Evolutionary conservation across 2,888 invertebrate species (phyloP).

Genomic region (Orthonychiurus folsomi): DNA sequence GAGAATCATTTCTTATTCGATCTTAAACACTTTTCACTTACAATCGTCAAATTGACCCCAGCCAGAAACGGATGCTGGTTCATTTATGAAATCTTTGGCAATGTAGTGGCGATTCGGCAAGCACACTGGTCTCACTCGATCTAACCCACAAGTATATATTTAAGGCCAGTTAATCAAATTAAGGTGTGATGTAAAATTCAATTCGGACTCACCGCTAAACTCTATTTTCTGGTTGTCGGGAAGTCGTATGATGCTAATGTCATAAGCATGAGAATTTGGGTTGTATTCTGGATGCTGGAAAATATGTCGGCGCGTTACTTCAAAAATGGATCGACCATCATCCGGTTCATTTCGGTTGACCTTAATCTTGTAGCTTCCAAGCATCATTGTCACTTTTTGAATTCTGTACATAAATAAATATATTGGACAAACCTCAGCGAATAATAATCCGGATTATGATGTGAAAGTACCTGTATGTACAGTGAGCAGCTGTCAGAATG

Average conservation of each 20-base stretch:
- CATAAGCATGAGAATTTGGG: constrained; percentile 35
- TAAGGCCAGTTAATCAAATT: neutral
- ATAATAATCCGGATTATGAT: neutral
- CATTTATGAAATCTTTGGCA: constrained; percentile 25
- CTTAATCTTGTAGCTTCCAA: constrained; percentile 37
- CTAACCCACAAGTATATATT: too few species aligned
- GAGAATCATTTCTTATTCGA: neutral
- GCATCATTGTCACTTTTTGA: constrained; percentile 31
- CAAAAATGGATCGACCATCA: constrained; percentile 28
- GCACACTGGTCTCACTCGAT: constrained; percentile 34
- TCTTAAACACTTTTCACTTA: too few species aligned
- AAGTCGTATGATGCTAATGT: constrained; percentile 34
- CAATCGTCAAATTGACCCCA: constrained; percentile 38
- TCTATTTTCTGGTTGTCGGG: constrained; percentile 27
- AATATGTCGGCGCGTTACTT: constrained; percentile 30
- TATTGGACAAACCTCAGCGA: neutral
- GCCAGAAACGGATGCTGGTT: constrained; percentile 35
- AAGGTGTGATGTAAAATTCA: neutral
- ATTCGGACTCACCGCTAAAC: constrained; percentile 25
- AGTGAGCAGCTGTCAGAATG: constrained; percentile 39
- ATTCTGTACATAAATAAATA: constrained; percentile 24
- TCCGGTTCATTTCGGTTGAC: constrained; percentile 13
- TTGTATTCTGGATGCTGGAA: constrained; percentile 38
- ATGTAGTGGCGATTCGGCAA: constrained; percentile 34
- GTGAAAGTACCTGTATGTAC: constrained; percentile 38